Base-by-base conservation (phyloP, 2,113 vertebrate species). In the Sorex fumeus region DNA sequence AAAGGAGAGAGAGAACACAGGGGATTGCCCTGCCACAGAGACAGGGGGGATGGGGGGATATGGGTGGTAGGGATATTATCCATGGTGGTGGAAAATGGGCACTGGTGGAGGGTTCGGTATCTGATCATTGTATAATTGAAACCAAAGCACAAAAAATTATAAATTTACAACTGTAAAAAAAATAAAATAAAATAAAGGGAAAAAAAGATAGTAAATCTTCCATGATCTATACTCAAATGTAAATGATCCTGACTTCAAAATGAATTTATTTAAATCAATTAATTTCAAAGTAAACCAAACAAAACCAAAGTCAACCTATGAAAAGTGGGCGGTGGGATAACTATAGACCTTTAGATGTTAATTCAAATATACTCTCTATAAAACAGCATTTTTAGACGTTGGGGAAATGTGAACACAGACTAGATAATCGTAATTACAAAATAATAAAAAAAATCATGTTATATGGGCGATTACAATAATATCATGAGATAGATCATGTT, bases 351-450 rank as follows among this genome's bases (percentile, higher is more conserved):
- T 45, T 71, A 11, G 19, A 89, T 84, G 34, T 57, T 84, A 40
- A 91, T 28, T 81, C 77, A 93, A 93, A 82, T 60, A 8, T 23
- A 60, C 57, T 74, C 78, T 34, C 16, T 93, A 74, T 36, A 94
- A 83, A 93, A 94, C 21, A 27, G 9, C 18, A 92, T 80, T 30
- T 91, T 57, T 83, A 93, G 43, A 87, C n/a, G 91, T 9, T 80
- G 11, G 67, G 34, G 7, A 64, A 95, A 84, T 47, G 28, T 78
- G 28, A 87, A 84, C 47, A 28, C 60, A 18, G 25, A 85, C 36
- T 85, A 1, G 21, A 78, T 87, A 91, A 88, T 60, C 19, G 21
- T 23, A 94, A 5, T 34, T 75, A 91, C 21, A 36, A 71, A 34
- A 71, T 62, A 75, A n/a, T 12, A n/a, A n/a, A 95, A 90, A 40